Conservation (phyloP, 2,113 vertebrate species). For the Halcyon senegalensis region DNA sequence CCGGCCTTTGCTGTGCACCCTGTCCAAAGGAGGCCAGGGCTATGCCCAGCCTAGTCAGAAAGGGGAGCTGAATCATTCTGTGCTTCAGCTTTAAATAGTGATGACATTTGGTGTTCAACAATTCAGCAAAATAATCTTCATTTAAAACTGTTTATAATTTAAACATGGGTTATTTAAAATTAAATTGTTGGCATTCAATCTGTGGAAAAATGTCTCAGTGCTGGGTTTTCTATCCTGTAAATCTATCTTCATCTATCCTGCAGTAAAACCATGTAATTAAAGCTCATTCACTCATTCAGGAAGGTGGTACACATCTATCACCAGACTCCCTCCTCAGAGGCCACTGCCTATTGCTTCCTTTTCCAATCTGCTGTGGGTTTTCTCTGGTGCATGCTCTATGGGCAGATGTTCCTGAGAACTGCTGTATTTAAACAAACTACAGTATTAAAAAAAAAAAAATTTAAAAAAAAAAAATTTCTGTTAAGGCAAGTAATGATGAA, state of each 20-base stretch:
- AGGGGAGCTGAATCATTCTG: background rate
- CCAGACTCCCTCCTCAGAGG: background rate
- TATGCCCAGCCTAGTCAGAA: background rate
- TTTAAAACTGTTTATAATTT: background rate
- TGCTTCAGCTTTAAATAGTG: background rate
- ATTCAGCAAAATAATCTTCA: background rate
- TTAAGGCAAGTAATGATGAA: conserved; percentile 31
- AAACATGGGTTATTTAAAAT: background rate
- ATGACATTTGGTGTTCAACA: background rate
- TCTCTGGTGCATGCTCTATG: background rate
- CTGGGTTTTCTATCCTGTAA: background rate
- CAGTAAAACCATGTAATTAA: background rate
- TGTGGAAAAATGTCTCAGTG: background rate
- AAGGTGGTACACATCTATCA: background rate
- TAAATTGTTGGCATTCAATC: background rate
- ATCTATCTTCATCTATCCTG: background rate
- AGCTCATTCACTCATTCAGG: background rate
- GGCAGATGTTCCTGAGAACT: conserved; percentile 12
- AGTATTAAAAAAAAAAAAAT: background rate
- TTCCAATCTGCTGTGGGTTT: background rate
- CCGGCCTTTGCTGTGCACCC: background rate
- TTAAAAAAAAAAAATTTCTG: background rate
- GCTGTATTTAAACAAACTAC: conserved; percentile 29
- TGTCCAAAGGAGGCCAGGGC: background rate
- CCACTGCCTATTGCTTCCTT: background rate